These are phyloP conservation scores for Ganaspis sp. DNA, from an alignment of 1,140 invertebrate genomes.

Conservation along the genomic window DNA sequence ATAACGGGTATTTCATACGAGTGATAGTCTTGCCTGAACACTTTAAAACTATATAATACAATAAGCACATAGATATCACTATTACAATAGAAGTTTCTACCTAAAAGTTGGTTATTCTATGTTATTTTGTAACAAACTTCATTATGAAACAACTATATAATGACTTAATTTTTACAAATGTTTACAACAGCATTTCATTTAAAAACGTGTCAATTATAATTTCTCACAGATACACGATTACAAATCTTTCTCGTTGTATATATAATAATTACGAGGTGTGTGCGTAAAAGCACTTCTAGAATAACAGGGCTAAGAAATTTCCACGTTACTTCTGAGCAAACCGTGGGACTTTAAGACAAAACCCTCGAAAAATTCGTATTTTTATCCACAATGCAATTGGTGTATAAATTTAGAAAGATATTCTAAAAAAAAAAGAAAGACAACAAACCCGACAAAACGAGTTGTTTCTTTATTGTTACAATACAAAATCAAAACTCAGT, in stretches of 20 bases:
- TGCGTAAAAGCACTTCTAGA: background rate
- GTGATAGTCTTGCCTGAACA: constrained; percentile 60
- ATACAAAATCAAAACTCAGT: background rate
- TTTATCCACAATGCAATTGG: constrained; percentile 19
- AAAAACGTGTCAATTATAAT: constrained; percentile 55
- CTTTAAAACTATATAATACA: constrained; percentile 72
- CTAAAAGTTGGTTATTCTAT: constrained; percentile 53
- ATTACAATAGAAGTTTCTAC: constrained; percentile 63
- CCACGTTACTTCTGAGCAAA: constrained; percentile 2
- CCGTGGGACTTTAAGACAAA: background rate
- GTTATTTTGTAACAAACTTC: constrained; percentile 69
- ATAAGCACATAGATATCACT: constrained; percentile 72
- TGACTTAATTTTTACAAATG: constrained; percentile 66
- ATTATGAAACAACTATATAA: constrained; percentile 63
- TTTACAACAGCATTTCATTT: constrained; percentile 65
- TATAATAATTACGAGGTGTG: background rate
- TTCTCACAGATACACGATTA: constrained; percentile 35
- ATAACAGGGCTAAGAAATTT: constrained; percentile 3
- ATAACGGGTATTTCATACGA: constrained; percentile 62
- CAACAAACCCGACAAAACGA: background rate
- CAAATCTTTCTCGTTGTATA: constrained; percentile 13
- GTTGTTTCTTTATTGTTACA: background rate
- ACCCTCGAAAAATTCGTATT: background rate
- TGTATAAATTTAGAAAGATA: constrained; percentile 19
- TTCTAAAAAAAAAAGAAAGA: background rate